Base-by-base conservation (phyloP, 2,797 vertebrate genomes). In the Prunella strophiata region DNA sequence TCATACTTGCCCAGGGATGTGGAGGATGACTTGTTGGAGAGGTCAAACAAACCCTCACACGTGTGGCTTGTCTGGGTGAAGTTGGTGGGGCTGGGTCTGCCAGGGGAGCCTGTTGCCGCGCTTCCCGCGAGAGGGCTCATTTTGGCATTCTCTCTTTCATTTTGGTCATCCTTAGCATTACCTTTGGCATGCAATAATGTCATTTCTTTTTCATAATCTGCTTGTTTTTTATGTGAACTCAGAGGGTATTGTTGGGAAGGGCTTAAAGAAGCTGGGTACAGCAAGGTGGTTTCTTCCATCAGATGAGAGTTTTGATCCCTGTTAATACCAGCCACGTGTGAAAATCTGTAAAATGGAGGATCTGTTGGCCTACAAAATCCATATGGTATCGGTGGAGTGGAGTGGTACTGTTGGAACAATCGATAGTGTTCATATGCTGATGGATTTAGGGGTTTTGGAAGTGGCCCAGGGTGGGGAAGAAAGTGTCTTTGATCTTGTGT, bases 91-190 rank as follows among this genome's bases (percentile, higher is more conserved):
- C 98, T 98, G 0, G 99, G 99, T 96, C 99, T 98, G 80, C 99
- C 98, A 0, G 99, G 99, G 29, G 99, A 99, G 40, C 99, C 99
- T 3, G 98, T 98, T 38, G 99, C 99, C 0, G 99, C 99, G 0
- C 98, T 99, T 40, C 98, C 99, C 1, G 98, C 98, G 2, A 98
- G 98, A 9, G 99, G 99, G 90, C 99, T 99, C 96, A 98, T 98
- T 81, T 99, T 98, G 47, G 98, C 98, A 22, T 98, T 98, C 48
- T 98, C 97, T 62, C 98, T 97, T 83, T 99, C 98, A 27, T 97
- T 93, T 94, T 98, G 96, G 11, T 96, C 96, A 2, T 98, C 97
- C 78, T 97, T 98, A 74, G 97, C 73, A 73, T 95, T 74, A 16
- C 94, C 96, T 93, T 98, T 97, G 30, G 79, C 27, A 11, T 98